phyloP scores from a whole-genome alignment of 2,888 invertebrate genomes.

The Xanthostigma xanthostigma region DNA sequence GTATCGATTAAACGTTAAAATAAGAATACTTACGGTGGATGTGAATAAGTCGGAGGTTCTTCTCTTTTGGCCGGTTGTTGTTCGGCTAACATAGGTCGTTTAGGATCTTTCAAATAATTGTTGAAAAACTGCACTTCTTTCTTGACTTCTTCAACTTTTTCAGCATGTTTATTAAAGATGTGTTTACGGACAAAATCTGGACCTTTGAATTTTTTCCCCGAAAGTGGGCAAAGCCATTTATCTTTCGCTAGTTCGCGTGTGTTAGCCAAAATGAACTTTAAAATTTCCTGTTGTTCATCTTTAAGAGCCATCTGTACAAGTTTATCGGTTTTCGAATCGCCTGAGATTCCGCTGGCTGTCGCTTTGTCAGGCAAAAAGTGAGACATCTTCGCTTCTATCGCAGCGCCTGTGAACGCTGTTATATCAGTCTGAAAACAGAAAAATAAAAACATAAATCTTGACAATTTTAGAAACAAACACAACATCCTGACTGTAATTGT shows the following conservation, averaged over 20 bases:
- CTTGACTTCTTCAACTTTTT: conserved; percentile 93
- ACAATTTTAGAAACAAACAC: neutral
- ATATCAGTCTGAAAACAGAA: conserved; percentile 39
- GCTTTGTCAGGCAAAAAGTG: conserved; percentile 71
- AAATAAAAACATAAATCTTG: neutral
- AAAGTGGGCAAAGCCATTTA: conserved; percentile 96
- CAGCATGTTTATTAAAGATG: conserved; percentile 91
- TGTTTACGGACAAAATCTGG: conserved; percentile 98
- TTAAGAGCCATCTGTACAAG: conserved; percentile 25
- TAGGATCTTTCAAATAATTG: conserved; percentile 86
- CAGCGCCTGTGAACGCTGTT: conserved; percentile 59
- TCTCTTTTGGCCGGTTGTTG: conserved; percentile 43
- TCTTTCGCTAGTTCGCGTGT: conserved; percentile 95
- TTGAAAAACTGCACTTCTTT: conserved; percentile 97
- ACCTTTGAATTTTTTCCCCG: conserved; percentile 97
- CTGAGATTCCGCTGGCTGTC: conserved; percentile 51
- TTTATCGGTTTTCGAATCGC: conserved; percentile 25
- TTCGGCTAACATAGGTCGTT: conserved; percentile 86
- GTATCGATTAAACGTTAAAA: neutral
- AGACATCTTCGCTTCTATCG: conserved; percentile 81
- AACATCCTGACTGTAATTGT: neutral
- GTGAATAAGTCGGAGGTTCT: conserved; percentile 29
- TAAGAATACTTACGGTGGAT: conserved; percentile 25
- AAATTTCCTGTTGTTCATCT: conserved; percentile 58
- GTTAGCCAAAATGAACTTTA: conserved; percentile 90